phyloP scores from a whole-genome alignment of 2,797 vertebrate species.

The Siniperca scherzeri region DNA sequence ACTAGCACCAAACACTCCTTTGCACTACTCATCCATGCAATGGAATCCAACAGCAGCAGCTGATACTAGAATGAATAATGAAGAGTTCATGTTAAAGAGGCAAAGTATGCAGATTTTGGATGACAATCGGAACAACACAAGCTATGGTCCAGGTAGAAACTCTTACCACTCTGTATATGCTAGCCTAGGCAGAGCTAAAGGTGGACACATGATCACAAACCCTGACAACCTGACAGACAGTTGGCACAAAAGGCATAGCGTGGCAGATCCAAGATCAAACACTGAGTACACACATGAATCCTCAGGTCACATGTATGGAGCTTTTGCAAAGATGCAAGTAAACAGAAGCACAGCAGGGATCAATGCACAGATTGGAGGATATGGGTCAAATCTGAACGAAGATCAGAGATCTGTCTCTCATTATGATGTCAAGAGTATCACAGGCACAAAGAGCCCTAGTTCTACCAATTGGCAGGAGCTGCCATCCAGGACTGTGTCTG shows the following conservation, averaged over 20 bases:
- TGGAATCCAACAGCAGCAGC: slow-evolving; percentile 67
- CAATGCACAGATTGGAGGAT: slow-evolving; percentile 58
- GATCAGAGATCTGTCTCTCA: slow-evolving; percentile 86
- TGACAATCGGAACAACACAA: slow-evolving; percentile 79
- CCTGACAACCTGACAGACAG: slow-evolving; percentile 75
- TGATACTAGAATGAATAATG: slow-evolving; percentile 67
- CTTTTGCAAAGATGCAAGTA: slow-evolving; percentile 61
- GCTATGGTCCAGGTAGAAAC: slow-evolving; percentile 79
- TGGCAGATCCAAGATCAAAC: slow-evolving; percentile 84
- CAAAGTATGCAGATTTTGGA: slow-evolving; percentile 90
- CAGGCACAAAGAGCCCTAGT: slow-evolving; percentile 40
- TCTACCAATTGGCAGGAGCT: slow-evolving; percentile 71
- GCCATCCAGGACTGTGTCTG: slow-evolving; percentile 87
- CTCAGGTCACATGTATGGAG: slow-evolving; percentile 70
- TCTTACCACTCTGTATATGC: slow-evolving; percentile 84
- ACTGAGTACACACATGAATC: slow-evolving; percentile 65
- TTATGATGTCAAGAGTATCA: slow-evolving; percentile 80
- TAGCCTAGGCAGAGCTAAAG: slow-evolving; percentile 86
- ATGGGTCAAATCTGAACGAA: slow-evolving; percentile 75
- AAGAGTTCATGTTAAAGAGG: slow-evolving; percentile 87
- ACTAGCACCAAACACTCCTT: slow-evolving; percentile 46
- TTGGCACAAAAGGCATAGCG: slow-evolving; percentile 84
- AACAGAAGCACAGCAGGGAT: slow-evolving; percentile 59
- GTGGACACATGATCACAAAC: slow-evolving; percentile 75
- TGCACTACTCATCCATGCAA: slow-evolving; percentile 78